A percentile compares a stretch with the other conserved stretches of the same genome.
Conservation (phyloP, 2,797 vertebrate species). For the Staurois parvus region DNA sequence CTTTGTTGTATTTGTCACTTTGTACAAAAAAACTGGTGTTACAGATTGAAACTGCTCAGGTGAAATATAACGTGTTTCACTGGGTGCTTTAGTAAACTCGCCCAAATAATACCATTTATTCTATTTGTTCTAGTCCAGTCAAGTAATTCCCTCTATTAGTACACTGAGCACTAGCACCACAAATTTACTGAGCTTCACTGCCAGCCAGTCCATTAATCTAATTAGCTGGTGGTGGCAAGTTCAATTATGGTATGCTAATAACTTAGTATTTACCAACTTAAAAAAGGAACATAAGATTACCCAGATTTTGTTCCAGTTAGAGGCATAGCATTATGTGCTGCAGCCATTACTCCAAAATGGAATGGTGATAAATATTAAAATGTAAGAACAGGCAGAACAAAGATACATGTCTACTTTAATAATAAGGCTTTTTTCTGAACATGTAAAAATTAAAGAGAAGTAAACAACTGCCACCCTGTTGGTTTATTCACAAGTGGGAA, state of each 20-base stretch:
- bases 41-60: neutral
- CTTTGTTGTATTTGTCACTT: neutral
- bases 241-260: slow-evolving; percentile 5
- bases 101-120: slow-evolving; percentile 4
- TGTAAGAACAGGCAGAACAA: neutral
- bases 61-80: neutral
- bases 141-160: neutral
- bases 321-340: neutral
- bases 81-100: neutral
- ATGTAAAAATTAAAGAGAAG: neutral
- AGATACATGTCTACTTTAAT: neutral
- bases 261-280: slow-evolving; percentile 3
- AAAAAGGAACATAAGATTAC: slow-evolving; percentile 3
- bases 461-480: no score
- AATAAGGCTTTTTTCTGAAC: neutral
- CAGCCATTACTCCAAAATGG: neutral
- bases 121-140: neutral
- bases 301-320: neutral
- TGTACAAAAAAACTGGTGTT: neutral
- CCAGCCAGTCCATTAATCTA: neutral
- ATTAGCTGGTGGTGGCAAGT: slow-evolving; percentile 8
- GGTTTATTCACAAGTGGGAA: no score
- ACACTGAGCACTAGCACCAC: neutral
- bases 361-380: neutral
- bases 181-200: neutral